Conservation (phyloP, 2,113 vertebrate genomes). For the Okapia johnstoni region DNA sequence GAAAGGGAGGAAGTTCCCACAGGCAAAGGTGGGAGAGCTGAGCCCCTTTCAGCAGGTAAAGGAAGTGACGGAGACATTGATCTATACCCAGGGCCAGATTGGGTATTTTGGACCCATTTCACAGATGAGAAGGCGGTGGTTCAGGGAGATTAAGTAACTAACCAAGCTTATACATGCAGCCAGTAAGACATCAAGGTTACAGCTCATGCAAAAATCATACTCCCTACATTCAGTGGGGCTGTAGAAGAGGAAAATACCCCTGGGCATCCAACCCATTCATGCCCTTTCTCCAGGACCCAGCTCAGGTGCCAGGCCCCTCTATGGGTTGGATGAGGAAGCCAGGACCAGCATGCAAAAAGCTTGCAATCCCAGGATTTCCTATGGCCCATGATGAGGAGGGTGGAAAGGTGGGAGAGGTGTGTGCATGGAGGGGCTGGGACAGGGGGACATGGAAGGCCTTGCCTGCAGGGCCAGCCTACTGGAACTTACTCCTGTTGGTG, state of each 20-base stretch:
- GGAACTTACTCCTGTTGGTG: not conserved
- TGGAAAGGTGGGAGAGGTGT: not conserved
- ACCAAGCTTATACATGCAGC: not conserved
- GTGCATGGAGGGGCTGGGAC: accelerated
- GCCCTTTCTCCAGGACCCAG: not conserved
- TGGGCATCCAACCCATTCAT: not conserved
- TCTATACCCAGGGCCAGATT: too few relatives aligned
- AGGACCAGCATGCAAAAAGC: not conserved
- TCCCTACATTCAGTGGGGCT: not conserved
- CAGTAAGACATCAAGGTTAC: not conserved
- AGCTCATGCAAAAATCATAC: not conserved
- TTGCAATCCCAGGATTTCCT: not conserved
- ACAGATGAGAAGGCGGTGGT: not conserved
- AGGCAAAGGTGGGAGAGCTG: not conserved
- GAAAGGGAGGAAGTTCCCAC: not conserved
- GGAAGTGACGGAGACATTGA: not conserved
- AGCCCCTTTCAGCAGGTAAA: not conserved
- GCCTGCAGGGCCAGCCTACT: not conserved
- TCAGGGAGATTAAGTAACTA: not conserved
- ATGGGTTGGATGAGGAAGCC: not conserved
- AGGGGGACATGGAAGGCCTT: accelerated
- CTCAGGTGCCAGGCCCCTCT: not conserved
- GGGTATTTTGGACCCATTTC: not conserved
- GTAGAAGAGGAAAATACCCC: not conserved
- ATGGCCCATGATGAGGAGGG: not conserved